These are phyloP conservation scores for Aleadryas rufinucha DNA, from an alignment of 2,113 vertebrate genomes.

Conservation along the genomic window DNA sequence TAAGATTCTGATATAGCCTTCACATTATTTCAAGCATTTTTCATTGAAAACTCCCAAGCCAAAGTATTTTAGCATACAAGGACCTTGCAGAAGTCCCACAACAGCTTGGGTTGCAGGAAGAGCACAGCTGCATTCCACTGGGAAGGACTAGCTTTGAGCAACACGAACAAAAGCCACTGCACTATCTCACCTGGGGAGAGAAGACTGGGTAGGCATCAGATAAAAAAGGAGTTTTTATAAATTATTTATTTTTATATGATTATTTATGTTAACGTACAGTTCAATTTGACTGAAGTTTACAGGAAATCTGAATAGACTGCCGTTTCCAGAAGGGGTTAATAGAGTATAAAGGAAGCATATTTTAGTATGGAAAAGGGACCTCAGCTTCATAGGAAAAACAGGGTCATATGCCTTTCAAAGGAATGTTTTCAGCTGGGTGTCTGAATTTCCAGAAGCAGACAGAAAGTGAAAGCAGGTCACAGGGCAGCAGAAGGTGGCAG, in stretches of 20 bases:
- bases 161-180: background rate
- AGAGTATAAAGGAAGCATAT: background rate
- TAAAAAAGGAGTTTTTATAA: accelerated
- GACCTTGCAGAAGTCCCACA: background rate
- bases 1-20: background rate
- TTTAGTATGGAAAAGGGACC: background rate
- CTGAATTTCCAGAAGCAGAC: background rate
- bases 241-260: background rate
- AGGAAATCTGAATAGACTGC: background rate
- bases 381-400: background rate
- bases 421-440: background rate
- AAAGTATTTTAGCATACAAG: background rate
- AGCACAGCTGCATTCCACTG: background rate
- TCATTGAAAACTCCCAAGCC: background rate
- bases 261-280: background rate
- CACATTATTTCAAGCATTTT: background rate
- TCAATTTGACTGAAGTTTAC: background rate
- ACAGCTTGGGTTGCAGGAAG: background rate
- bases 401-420: background rate
- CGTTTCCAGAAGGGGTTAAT: background rate
- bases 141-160: background rate
- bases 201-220: background rate
- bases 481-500: background rate
- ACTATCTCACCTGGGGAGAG: background rate
- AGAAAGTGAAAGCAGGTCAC: background rate